Base-by-base conservation (phyloP, 1,140 invertebrate species). In the Drosophila truncata region DNA sequence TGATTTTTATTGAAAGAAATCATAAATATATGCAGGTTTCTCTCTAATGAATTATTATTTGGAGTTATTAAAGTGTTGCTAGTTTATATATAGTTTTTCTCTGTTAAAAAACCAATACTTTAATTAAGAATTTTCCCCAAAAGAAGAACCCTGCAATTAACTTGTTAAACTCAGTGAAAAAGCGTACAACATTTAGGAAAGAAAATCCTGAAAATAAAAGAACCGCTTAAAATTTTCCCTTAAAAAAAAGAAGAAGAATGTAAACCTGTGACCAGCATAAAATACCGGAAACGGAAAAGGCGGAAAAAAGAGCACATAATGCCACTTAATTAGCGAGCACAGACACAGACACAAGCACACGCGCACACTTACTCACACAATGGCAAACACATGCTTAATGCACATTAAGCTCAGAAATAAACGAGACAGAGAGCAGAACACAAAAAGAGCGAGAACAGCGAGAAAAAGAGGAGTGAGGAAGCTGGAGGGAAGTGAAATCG, bases 291-390 rank as follows among this genome's bases (percentile, higher is more conserved):
- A 66, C 39, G 52, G 52, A 75, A 41, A 52, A 35, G 16, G 41
- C 60, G 37, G 44, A 49, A 64, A 54, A 39, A 66, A 35, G 47
- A 67, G 55, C 57, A 70, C 74, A 78, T 78, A 78, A 78, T 78
- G 57, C 76, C 75, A 72, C 76, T 78, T 79, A 79, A 79, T 79
- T 79, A 78, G 76, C 54, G 54, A 58, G 35, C 42, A 49, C 73
- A 44, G 33, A 70, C 72, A 70, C 29, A 42, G n/a, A n/a, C n/a
- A n/a, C 49, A 71, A 31, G 29, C 13, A 39, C 29, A 42, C 29
- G 41, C 16, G 61, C 73, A 35, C 60, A 74, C 61, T 60, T 37
- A 64, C 33, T 39, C 35, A 54, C 18, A 42, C 37, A 44, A 27
- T 16, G 62, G 54, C 44, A 27, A 69, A 55, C 73, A 78, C 76